These are phyloP conservation scores for Pipistrellus pipistrellus DNA, from an alignment of 2,797 vertebrate species.

Conservation along the genomic window DNA sequence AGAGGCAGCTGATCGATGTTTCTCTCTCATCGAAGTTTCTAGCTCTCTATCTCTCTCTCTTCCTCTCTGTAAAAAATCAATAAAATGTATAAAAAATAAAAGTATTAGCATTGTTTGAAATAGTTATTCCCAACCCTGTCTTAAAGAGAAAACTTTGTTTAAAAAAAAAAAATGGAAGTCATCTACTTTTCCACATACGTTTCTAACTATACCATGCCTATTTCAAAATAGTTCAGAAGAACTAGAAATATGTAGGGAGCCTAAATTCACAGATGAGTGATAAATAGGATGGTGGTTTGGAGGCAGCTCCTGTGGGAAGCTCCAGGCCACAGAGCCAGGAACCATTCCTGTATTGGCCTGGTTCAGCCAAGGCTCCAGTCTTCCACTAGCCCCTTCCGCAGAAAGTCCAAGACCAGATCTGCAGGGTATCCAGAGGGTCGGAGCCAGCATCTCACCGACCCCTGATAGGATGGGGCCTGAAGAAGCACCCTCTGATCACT, in stretches of 20 bases:
- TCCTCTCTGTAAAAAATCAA: too few relatives aligned
- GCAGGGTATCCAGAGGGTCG: background rate
- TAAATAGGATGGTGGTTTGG: background rate
- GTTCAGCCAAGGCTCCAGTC: background rate
- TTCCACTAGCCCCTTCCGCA: background rate
- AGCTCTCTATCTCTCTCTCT: too few relatives aligned
- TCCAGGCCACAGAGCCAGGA: background rate
- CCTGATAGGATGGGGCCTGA: background rate
- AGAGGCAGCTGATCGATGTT: too few relatives aligned
- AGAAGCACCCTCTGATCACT: slow-evolving; percentile 16
- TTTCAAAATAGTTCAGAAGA: background rate
- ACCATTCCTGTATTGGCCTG: background rate
- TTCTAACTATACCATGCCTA: background rate
- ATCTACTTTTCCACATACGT: background rate
- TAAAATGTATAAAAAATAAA: background rate
- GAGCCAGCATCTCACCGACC: background rate
- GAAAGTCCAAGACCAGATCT: background rate
- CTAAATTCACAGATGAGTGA: background rate
- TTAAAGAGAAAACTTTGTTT: background rate
- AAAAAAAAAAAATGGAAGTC: background rate
- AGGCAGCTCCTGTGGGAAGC: background rate
- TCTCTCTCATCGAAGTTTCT: too few relatives aligned
- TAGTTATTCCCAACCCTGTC: slow-evolving; percentile 12
- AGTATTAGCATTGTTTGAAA: slow-evolving; percentile 4
- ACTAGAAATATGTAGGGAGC: background rate